phyloP scores from a whole-genome alignment of 2,797 vertebrate species.

The Pseudotriccus pelzelni region DNA sequence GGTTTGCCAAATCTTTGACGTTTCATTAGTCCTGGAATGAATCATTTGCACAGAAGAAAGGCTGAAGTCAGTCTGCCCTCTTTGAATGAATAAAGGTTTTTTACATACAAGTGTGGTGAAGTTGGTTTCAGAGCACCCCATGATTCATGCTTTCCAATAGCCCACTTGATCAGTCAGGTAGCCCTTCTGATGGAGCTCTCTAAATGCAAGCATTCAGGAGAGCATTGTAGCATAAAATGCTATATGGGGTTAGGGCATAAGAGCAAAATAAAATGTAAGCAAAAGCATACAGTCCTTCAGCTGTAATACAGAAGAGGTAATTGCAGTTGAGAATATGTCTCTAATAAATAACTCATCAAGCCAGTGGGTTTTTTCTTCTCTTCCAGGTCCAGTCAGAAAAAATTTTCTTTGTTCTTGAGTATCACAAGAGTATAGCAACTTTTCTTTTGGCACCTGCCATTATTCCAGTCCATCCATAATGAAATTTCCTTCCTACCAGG shows the following conservation, averaged over 20 bases:
- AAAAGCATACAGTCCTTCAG: neutral
- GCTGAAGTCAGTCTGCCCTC: slow-evolving; percentile 29
- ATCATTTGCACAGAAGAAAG: slow-evolving; percentile 7
- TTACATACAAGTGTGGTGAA: neutral
- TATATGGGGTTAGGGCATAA: neutral
- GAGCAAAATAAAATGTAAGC: neutral
- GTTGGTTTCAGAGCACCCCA: neutral
- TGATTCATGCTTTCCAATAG: neutral
- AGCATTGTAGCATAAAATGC: neutral
- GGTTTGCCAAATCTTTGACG: neutral
- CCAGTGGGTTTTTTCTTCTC: neutral
- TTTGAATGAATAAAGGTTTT: neutral
- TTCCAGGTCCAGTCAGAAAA: neutral
- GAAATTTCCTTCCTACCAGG: neutral
- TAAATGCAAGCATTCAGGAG: neutral
- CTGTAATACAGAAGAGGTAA: neutral
- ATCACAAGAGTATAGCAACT: neutral
- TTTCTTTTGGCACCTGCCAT: neutral
- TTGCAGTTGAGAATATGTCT: neutral
- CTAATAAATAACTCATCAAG: neutral
- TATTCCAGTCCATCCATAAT: neutral
- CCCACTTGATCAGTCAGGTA: neutral
- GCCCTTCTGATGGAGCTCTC: neutral
- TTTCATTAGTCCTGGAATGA: slow-evolving; percentile 42
- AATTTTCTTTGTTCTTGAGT: neutral